Base-by-base conservation (phyloP, 2,888 invertebrate genomes). In the Andrena fulva region DNA sequence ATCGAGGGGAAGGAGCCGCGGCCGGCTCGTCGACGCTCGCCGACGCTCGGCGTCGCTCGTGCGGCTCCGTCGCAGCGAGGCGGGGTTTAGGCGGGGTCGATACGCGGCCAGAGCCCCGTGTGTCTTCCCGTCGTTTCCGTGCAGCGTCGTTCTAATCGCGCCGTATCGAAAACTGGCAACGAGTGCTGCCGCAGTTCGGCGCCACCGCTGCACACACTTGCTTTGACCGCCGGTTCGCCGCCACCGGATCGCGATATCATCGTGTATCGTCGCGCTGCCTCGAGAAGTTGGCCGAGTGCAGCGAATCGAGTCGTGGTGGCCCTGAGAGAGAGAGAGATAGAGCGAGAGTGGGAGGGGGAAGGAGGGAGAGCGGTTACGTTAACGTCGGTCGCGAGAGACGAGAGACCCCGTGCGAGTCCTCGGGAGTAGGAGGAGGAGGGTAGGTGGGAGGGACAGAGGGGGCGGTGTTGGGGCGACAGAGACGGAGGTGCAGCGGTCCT, bases 1-100 rank as follows among this genome's bases (percentile, higher is more conserved):
- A 50, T 24, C 59, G 20, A 12, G 59, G 77, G 78, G 74, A 60
- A 73, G 70, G 78, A 67, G n/a, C 10, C 42, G 56, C 60, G 62
- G 50, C 67, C 72, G 78, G 77, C 54, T 68, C 74, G 70, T 68
- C 81, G 84, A 80, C 87, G 85, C 63, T 83, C 87, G 88, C 56
- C 85, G 87, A 84, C 89, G 87, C 68, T 91, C 92, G 92, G 88
- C 67, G 62, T 73, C 48, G 77, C 52, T 90, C 92, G 92, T 87
- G 83, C 68, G 67, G 64, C 77, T 88, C 84, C 91, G 91, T 77
- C 67, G 68, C 69, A 86, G 86, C 90, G 88, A 92, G 92, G 92
- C 92, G 92, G 92, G 89, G 91, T 91, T 91, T 91, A 93, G 92
- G 92, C 92, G 92, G 92, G 92, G 92, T 93, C 92, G 92, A 93